These are phyloP conservation scores for Philopotamus ludificatus DNA, from an alignment of 1,140 invertebrate species.

Conservation along the genomic window DNA sequence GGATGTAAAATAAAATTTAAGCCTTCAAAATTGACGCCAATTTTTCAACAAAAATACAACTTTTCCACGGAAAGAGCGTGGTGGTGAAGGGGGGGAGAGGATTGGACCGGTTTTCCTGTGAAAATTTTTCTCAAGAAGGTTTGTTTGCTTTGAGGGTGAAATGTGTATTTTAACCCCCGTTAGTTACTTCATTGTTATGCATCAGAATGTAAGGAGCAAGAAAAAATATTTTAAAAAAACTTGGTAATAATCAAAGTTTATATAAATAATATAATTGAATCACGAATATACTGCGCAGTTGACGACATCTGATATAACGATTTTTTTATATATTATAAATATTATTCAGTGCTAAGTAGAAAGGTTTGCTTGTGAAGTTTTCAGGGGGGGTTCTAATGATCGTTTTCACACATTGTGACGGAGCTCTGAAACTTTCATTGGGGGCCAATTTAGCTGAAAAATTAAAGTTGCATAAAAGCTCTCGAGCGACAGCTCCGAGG, in stretches of 20 bases:
- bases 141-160: conserved; percentile 4
- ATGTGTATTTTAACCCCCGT: conserved; percentile 4
- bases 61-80: not conserved
- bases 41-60: conserved; percentile 26
- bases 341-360: too few relatives aligned
- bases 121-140: conserved; percentile 10
- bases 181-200: not conserved
- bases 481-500: not conserved
- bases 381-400: not conserved
- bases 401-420: not conserved
- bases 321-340: too few relatives aligned
- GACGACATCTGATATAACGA: too few relatives aligned
- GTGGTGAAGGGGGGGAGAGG: too few relatives aligned
- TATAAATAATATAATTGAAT: too few relatives aligned
- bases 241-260: too few relatives aligned
- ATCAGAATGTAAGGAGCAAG: not conserved
- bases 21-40: conserved; percentile 26
- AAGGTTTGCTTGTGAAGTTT: too few relatives aligned
- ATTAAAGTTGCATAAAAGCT: conserved; percentile 9
- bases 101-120: too few relatives aligned
- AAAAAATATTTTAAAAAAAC: too few relatives aligned
- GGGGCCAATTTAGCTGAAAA: conserved; percentile 1
- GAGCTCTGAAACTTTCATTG: not conserved
- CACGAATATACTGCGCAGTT: too few relatives aligned
- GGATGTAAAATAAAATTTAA: conserved; percentile 27